phyloP scores from a whole-genome alignment of 2,113 vertebrate genomes.

The Myrmophylax atrothorax region DNA sequence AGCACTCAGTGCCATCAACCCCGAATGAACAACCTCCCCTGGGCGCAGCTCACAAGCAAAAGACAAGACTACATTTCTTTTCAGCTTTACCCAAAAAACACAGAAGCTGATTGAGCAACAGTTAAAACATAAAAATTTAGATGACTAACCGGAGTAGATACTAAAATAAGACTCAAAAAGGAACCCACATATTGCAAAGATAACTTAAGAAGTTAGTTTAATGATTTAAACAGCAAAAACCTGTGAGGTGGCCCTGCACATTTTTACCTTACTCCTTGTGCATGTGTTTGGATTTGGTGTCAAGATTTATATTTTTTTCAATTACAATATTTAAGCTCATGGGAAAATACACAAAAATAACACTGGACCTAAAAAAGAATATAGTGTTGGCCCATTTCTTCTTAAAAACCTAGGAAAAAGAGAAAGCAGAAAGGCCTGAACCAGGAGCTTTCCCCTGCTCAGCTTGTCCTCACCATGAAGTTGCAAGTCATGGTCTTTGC shows the following conservation, averaged over 20 bases:
- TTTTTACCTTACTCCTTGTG: not conserved
- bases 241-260: not conserved
- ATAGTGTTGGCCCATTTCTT: not conserved
- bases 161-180: not conserved
- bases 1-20: not conserved
- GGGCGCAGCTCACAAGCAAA: not conserved
- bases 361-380: accelerated
- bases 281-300: not conserved
- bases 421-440: not conserved
- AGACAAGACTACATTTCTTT: not conserved
- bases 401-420: not conserved
- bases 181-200: not conserved
- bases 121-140: not conserved
- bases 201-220: not conserved
- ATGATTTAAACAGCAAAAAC: not conserved
- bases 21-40: accelerated
- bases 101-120: not conserved
- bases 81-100: not conserved
- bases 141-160: not conserved
- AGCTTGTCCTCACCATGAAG: not conserved
- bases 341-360: not conserved
- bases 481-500: not conserved
- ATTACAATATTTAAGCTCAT: not conserved
- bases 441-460: not conserved
- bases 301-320: not conserved